Conservation (phyloP, 1,140 invertebrate species). For the Heterodera schachtii region DNA sequence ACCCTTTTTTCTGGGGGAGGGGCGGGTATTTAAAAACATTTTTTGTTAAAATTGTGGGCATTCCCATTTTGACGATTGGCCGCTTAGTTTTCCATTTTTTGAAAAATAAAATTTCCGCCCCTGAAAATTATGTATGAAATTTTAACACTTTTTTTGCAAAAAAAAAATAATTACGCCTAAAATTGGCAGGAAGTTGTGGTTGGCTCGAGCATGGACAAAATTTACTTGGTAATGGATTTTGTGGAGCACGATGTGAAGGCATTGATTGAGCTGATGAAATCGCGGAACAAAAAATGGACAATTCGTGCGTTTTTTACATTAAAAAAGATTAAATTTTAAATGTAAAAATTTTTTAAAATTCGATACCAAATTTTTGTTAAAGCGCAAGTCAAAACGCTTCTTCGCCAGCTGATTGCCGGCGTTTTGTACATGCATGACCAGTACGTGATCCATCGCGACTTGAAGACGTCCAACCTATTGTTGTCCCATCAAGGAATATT, state of each 20-base stretch:
- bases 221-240: slow-evolving; percentile 91
- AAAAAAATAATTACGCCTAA: too few species aligned
- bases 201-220: slow-evolving; percentile 90
- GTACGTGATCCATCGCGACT: slow-evolving; percentile 87
- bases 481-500: slow-evolving; percentile 87
- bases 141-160: too few species aligned
- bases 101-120: not conserved
- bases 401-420: too few species aligned
- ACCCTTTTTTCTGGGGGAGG: not conserved
- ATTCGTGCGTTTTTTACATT: slow-evolving; percentile 70
- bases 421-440: slow-evolving; percentile 84
- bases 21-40: too few species aligned
- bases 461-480: slow-evolving; percentile 99
- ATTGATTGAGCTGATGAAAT: slow-evolving; percentile 90
- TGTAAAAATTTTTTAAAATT: too few species aligned
- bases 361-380: too few species aligned
- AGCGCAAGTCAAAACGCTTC: too few species aligned
- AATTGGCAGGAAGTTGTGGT: slow-evolving; percentile 85
- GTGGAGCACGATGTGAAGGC: slow-evolving; percentile 98
- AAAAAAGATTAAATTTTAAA: too few species aligned
- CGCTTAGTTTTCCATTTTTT: slow-evolving; percentile 34
- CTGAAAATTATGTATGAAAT: too few species aligned
- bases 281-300: slow-evolving; percentile 5
- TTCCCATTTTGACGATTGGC: not conserved
- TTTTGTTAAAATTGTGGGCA: too few species aligned